Evolutionary conservation across 2,113 vertebrate species (phyloP), one percentile per base, ranked within the genome.

Genomic region (Chelonoidis abingdonii): DNA sequence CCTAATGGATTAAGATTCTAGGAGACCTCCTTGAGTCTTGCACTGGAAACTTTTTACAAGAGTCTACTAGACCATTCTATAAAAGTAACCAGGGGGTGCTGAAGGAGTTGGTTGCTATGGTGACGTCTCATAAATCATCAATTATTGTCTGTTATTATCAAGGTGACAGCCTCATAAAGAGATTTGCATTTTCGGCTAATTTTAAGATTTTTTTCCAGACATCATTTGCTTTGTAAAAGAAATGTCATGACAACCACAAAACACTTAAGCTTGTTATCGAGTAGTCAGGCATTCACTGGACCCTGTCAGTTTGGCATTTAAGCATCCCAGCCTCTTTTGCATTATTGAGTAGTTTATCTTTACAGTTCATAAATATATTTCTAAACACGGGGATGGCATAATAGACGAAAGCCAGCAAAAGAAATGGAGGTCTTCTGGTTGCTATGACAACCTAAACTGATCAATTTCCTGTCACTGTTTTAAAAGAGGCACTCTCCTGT

Each of bases 381-480:
- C 97, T 97, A 93, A 98, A 96, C 80, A 88, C 44, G 10, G 94
- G 87, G 95, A 97, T 22, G 59, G 94, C 92, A 95, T 91, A 98
- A 97, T 94, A 95, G 94, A 91, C 94, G 88, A 97, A 95, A 29
- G 80, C 83, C 25, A 82, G 96, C 81, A 94, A 94, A 97, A 97
- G 94, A 81, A 94, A 97, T 93, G 94, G 92, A 98, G 97, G 96
- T 94, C 96, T 97, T 97, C 97, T 88, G 98, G 98, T 99, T 98
- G 96, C 98, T 97, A 98, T 88, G 92, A 98, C 97, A 98, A 99
- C 98, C 95, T 97, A 98, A 98, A 98, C 98, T 98, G 98, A 99
- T 99, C 98, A 98, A 99, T 99, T 99, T 99, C 98, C 98, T 98
- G 98, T 98, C 98, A 98, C 96, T 98, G 95, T 98, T 98, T 98